Evolutionary conservation across 2,113 vertebrate species (phyloP), one percentile per base, ranked within the genome.

Genomic region (Globicephala melas): DNA sequence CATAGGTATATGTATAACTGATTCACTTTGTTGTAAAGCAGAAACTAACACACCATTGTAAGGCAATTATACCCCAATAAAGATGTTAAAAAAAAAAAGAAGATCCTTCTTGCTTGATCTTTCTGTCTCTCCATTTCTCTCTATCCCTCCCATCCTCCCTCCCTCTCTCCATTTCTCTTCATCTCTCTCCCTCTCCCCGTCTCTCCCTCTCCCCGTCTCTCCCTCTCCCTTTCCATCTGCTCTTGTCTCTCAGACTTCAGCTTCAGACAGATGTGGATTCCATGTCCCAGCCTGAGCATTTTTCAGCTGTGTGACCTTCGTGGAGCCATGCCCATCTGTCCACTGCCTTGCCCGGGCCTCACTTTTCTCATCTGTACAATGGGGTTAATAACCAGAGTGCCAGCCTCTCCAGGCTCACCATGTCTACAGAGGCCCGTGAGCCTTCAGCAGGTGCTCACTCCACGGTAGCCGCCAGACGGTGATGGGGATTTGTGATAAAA

Each of bases 271-370:
- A 15, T 1, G n/a, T 50, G 47, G 14, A 28, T 53, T 23, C 41
- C 2, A 36, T 41, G 73, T 8, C 26, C 44, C 33, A 13, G 28
- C 14, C n/a, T 9, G 10, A 41, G 60, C 25, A 3, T 18, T 28
- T 10, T 41, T 82, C n/a, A 12, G 87, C 58, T 36, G 20, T 0
- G 8, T 8, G 81, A 53, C 18, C 55, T 25, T 20, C 5, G n/a
- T 13, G n/a, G 31, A 62, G 38, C 38, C 20, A 0, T 0, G 31
- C 15, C 38, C n/a, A 1, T 0, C 0, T n/a, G 63, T 11, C 65
- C 6, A 0, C 3, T 9, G 44, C 50, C 70, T 36, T 1, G 28
- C 31, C 4, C 0, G 5, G 9, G 63, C 53, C 74, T 95, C 38
- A 1, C 17, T 77, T 33, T 83, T 44, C 70, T 73, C 85, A 6